Conservation (phyloP, 1,140 invertebrate species). For the Heliothis subflexa region DNA sequence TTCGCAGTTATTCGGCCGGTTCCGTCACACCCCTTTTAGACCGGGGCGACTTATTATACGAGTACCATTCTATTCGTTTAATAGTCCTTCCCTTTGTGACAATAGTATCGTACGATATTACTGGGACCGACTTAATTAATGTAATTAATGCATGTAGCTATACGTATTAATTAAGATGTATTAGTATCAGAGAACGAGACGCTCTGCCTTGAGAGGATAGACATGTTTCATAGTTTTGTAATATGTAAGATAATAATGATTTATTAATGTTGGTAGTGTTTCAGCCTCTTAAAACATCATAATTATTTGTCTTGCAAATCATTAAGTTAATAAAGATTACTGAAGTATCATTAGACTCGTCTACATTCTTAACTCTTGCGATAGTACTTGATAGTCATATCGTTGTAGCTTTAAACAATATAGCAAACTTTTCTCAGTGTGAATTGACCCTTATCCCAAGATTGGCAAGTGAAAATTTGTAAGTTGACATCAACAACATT, state of each 20-base stretch:
- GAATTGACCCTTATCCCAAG: not conserved
- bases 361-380: too few species aligned
- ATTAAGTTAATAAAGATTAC: too few species aligned
- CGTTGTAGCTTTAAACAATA: too few species aligned
- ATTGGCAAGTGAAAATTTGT: slow-evolving; percentile 21
- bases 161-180: slow-evolving; percentile 7
- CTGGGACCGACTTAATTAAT: not conserved
- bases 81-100: not conserved
- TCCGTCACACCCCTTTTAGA: not conserved
- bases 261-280: too few species aligned
- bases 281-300: too few species aligned
- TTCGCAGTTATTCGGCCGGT: too few species aligned
- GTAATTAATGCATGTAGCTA: not conserved
- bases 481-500: slow-evolving; percentile 5
- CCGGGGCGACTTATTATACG: not conserved
- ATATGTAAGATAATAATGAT: too few species aligned
- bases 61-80: not conserved
- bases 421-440: not conserved
- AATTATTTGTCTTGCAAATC: too few species aligned
- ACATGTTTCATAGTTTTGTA: not conserved
- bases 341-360: too few species aligned
- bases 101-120: slow-evolving; percentile 1
- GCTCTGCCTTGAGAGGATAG: not conserved
- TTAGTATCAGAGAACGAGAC: not conserved
- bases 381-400: too few species aligned